Conservation (phyloP, 1,140 invertebrate genomes). For the Aricia agestis region DNA sequence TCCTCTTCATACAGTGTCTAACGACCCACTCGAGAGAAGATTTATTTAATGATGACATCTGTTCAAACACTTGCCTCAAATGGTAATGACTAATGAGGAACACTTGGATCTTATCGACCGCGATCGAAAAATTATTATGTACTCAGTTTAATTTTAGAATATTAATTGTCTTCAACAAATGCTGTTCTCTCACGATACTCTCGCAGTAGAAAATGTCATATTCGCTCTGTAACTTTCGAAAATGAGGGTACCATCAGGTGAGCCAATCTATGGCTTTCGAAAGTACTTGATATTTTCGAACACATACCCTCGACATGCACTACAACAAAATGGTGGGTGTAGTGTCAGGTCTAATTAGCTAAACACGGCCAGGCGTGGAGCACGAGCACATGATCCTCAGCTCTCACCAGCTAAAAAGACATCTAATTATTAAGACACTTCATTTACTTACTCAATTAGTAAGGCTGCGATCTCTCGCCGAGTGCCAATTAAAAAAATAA, state of each 20-base stretch:
- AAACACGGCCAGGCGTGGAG: conserved; percentile 32
- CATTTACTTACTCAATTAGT: conserved; percentile 73
- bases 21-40: not conserved
- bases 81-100: not conserved
- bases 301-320: not conserved
- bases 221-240: not conserved
- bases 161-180: not conserved
- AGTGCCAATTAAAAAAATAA: conserved; percentile 73
- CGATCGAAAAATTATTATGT: not conserved
- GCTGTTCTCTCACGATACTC: not conserved
- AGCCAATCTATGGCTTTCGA: not conserved
- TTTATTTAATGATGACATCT: conserved; percentile 35
- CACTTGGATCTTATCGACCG: not conserved
- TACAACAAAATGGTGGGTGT: conserved; percentile 13
- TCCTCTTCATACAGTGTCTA: not conserved
- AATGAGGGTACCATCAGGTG: not conserved
- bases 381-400: conserved; percentile 35
- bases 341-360: conserved; percentile 33
- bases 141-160: not conserved
- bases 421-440: conserved; percentile 73
- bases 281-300: not conserved
- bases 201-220: not conserved
- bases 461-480: conserved; percentile 59
- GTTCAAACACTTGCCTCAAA: conserved; percentile 30
- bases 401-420: conserved; percentile 60